Percentiles rank a stretch among this genome's conserved stretches.
phyloP scores from a whole-genome alignment of 1,140 invertebrate genomes.

The Neomicropteryx cornuta region DNA sequence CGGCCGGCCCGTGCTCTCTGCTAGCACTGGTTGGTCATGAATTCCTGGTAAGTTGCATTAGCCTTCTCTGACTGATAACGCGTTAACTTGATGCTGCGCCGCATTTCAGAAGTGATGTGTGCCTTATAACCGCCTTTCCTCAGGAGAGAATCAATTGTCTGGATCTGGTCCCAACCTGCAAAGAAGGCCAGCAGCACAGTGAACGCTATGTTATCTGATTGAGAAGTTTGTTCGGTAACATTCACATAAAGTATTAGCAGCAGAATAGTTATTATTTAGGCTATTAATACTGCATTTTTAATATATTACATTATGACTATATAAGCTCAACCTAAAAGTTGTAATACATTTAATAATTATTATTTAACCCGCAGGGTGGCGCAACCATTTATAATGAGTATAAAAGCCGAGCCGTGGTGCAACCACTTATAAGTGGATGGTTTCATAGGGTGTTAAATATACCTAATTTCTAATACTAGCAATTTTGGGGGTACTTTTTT shows the following conservation, averaged over 20 bases:
- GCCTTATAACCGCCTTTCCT: conserved; percentile 96
- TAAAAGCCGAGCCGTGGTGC: no score
- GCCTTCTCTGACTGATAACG: conserved; percentile 72
- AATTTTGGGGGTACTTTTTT: no score
- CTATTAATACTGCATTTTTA: not conserved
- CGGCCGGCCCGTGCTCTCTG: conserved; percentile 17
- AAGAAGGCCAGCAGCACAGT: no score
- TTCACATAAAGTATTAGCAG: not conserved
- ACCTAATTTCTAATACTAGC: no score
- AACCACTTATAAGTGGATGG: no score
- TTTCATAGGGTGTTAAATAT: no score
- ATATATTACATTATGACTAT: no score
- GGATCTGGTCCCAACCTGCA: conserved; percentile 89
- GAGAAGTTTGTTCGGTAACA: conserved; percentile 1
- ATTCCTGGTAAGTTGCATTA: conserved; percentile 35
- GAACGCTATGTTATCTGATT: not conserved
- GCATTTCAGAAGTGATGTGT: conserved; percentile 74
- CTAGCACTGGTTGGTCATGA: conserved; percentile 36
- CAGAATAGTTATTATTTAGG: not conserved
- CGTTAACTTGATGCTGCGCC: conserved; percentile 83
- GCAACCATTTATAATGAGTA: no score
- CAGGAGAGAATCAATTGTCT: conserved; percentile 95
- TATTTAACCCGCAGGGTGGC: no score
- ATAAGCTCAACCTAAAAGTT: no score
- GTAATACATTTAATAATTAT: no score